These are phyloP conservation scores for Clarias macrocephalus DNA, from an alignment of 2,113 vertebrate genomes.

Conservation along the genomic window DNA sequence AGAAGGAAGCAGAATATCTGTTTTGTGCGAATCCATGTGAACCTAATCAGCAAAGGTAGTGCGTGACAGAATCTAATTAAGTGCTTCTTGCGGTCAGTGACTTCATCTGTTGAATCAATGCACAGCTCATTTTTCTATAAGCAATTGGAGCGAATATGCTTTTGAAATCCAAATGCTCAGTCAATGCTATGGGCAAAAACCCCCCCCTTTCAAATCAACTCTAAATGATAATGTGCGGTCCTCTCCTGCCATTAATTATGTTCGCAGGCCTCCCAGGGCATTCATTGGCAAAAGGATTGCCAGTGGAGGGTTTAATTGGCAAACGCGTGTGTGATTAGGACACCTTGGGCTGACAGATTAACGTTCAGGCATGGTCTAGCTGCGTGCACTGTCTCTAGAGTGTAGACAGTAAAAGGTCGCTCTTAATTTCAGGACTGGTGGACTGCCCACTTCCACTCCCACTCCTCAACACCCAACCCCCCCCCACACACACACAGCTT, in stretches of 20 bases:
- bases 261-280: constrained; percentile 15
- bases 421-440: constrained; percentile 32
- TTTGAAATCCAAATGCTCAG: constrained; percentile 24
- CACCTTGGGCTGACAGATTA: constrained; percentile 63
- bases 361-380: constrained; percentile 48
- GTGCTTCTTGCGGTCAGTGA: neutral
- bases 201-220: constrained; percentile 21
- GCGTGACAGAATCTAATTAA: constrained; percentile 11
- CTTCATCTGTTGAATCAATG: neutral
- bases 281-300: constrained; percentile 23
- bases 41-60: neutral
- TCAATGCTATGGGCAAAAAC: constrained; percentile 3
- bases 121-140: constrained; percentile 6
- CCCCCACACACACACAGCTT: neutral
- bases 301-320: constrained; percentile 58
- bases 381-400: constrained; percentile 47
- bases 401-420: constrained; percentile 57
- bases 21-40: neutral
- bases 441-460: neutral
- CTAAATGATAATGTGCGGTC: constrained; percentile 23
- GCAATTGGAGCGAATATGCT: neutral
- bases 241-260: constrained; percentile 40
- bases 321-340: constrained; percentile 50
- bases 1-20: neutral
- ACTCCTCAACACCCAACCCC: neutral